Evolutionary conservation across 2,888 invertebrate species (phyloP).

Genomic region (Strigamia transsilvanica): DNA sequence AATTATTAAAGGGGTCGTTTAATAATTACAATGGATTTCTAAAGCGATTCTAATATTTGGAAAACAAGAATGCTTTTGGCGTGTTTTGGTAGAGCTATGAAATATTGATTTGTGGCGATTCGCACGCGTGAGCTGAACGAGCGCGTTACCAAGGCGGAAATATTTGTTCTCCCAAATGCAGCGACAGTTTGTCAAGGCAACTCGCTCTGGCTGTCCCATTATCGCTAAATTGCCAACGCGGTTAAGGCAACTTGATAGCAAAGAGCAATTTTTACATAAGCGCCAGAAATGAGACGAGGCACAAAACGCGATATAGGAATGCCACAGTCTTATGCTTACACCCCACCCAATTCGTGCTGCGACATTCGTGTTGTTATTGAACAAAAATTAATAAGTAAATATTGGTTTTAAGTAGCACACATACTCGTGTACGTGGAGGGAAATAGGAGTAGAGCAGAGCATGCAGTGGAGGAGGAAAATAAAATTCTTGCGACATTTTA

Average conservation of each 20-base stretch:
- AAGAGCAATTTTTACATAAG: constrained; percentile 49
- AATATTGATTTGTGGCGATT: constrained; percentile 49
- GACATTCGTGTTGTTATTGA: constrained; percentile 3
- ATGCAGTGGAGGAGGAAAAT: neutral
- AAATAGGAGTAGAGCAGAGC: neutral
- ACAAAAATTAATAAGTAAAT: constrained; percentile 36
- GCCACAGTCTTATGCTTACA: constrained; percentile 5
- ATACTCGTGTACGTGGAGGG: neutral
- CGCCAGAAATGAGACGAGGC: constrained; percentile 41
- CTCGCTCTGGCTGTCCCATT: constrained; percentile 49
- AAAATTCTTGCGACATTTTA: constrained; percentile 18
- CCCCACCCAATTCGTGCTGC: neutral
- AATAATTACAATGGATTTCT: constrained; percentile 31
- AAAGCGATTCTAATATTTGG: constrained; percentile 45
- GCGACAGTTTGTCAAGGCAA: constrained; percentile 49
- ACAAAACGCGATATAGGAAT: constrained; percentile 13
- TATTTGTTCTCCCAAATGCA: constrained; percentile 49
- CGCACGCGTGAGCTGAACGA: constrained; percentile 47
- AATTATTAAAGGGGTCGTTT: constrained; percentile 44
- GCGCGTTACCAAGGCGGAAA: constrained; percentile 48
- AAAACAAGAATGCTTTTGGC: constrained; percentile 49
- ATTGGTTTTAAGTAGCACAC: neutral
- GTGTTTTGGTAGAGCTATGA: constrained; percentile 46
- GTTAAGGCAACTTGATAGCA: constrained; percentile 49
- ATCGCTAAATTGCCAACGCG: constrained; percentile 49